These are phyloP conservation scores for Bubo scandiacus DNA, from an alignment of 2,113 vertebrate species.

Conservation along the genomic window DNA sequence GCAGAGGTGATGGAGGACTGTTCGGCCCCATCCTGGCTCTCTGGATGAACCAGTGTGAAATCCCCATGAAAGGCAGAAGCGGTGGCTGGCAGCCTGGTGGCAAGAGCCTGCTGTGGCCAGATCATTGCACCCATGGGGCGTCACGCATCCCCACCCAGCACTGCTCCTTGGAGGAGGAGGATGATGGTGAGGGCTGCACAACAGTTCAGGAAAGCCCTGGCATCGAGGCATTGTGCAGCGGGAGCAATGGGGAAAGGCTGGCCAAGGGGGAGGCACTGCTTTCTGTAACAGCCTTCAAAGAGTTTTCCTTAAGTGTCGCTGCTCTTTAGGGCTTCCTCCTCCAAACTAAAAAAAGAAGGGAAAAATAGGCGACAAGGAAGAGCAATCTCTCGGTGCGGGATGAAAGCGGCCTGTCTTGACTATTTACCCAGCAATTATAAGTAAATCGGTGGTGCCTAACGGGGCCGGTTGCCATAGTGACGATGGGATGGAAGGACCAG, in stretches of 20 bases:
- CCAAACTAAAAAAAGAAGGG: background rate
- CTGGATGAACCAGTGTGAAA: background rate
- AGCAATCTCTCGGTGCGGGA: constrained; percentile 15
- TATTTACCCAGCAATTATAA: constrained; percentile 84
- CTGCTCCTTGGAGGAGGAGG: background rate
- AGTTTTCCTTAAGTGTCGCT: constrained; percentile 35
- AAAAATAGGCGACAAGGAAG: background rate
- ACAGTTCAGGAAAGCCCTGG: fast-evolving
- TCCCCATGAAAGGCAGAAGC: background rate
- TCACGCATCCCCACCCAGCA: fast-evolving
- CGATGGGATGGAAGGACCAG: constrained; percentile 89
- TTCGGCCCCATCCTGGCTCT: background rate
- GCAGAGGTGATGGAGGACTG: fast-evolving
- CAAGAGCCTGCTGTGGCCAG: background rate
- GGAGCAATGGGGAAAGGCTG: background rate
- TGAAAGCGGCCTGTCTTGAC: constrained; percentile 67
- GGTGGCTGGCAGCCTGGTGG: background rate
- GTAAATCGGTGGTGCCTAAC: constrained; percentile 85
- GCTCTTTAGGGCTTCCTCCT: constrained; percentile 9
- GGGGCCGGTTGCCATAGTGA: constrained; percentile 97
- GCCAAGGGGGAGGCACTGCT: background rate
- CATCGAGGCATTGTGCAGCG: background rate
- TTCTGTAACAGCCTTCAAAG: constrained; percentile 10
- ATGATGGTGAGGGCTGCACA: background rate
- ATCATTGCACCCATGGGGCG: fast-evolving